Percentiles rank a stretch among this genome's conserved stretches.
These are phyloP conservation scores for Papilio helenus DNA, from an alignment of 1,140 invertebrate species.

Conservation along the genomic window DNA sequence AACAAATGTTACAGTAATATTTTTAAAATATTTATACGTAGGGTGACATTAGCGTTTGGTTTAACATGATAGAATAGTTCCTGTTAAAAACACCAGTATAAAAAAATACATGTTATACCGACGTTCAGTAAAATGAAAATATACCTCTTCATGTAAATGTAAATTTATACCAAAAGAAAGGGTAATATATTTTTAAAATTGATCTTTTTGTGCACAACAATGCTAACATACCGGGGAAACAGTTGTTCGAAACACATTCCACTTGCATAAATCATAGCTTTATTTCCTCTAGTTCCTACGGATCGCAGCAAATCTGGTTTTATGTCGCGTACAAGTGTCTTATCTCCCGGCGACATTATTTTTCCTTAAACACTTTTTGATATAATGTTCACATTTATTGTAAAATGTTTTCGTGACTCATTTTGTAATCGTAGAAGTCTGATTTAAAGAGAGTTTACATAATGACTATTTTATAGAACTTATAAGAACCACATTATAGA, in stretches of 20 bases:
- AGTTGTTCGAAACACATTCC: slow-evolving; percentile 69
- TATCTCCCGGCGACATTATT: slow-evolving; percentile 48
- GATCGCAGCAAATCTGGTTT: slow-evolving; percentile 56
- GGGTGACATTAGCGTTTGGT: neutral
- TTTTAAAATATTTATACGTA: too few relatives aligned
- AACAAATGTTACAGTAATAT: too few relatives aligned
- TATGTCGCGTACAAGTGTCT: slow-evolving; percentile 55
- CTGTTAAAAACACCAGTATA: neutral
- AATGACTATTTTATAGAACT: neutral
- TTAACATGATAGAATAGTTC: neutral
- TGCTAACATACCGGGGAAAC: slow-evolving; percentile 46
- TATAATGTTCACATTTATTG: slow-evolving; percentile 30
- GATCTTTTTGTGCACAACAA: slow-evolving; percentile 46
- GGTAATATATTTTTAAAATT: slow-evolving; percentile 33
- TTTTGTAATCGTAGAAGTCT: neutral
- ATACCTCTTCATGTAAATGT: slow-evolving; percentile 17
- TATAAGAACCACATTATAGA: neutral
- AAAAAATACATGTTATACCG: neutral
- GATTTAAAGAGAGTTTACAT: neutral
- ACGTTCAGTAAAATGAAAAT: slow-evolving; percentile 14
- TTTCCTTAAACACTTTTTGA: slow-evolving; percentile 41
- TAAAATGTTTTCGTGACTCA: slow-evolving; percentile 17
- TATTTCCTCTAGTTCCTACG: slow-evolving; percentile 66
- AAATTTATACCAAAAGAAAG: slow-evolving; percentile 24
- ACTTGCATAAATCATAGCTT: slow-evolving; percentile 75